A percentile compares a stretch with the other conserved stretches of the same genome.
These are phyloP conservation scores for Crypturellus tataupa DNA, from an alignment of 2,797 vertebrate species.

Conservation along the genomic window DNA sequence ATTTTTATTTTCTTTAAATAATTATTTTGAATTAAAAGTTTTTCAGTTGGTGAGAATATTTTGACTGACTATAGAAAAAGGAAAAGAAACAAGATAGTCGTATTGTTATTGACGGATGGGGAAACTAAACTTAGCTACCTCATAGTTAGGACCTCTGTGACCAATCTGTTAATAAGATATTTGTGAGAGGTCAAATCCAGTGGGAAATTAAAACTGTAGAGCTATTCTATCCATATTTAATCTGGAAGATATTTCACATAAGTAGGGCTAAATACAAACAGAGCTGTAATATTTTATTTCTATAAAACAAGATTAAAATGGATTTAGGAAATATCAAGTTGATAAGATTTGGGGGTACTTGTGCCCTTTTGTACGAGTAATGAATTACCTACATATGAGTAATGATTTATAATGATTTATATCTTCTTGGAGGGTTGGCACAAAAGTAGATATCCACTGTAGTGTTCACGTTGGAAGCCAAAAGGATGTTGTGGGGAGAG, in stretches of 20 bases:
- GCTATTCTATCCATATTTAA: constrained; percentile 28
- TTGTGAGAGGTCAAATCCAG: constrained; percentile 11
- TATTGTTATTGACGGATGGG: constrained; percentile 52
- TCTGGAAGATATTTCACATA: constrained; percentile 19
- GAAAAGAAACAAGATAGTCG: not conserved
- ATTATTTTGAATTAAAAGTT: constrained; percentile 5
- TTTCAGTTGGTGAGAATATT: not conserved
- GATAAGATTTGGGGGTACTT: constrained; percentile 29
- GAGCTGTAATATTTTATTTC: constrained; percentile 24
- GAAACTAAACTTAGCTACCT: constrained; percentile 62
- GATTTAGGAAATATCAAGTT: constrained; percentile 50
- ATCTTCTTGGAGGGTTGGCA: not conserved
- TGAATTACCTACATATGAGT: not conserved
- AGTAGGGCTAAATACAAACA: constrained; percentile 35
- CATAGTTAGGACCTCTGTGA: constrained; percentile 34
- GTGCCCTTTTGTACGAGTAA: constrained; percentile 8
- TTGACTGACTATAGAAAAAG: not conserved
- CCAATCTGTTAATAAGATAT: constrained; percentile 65
- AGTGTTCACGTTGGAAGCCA: not conserved
- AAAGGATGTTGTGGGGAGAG: not conserved
- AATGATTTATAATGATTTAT: not conserved
- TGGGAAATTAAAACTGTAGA: constrained; percentile 46
- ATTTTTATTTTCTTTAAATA: constrained; percentile 15
- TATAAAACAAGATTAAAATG: constrained; percentile 4
- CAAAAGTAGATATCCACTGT: not conserved